phyloP scores from a whole-genome alignment of 2,888 invertebrate genomes.

The Eutolmus rufibarbis region DNA sequence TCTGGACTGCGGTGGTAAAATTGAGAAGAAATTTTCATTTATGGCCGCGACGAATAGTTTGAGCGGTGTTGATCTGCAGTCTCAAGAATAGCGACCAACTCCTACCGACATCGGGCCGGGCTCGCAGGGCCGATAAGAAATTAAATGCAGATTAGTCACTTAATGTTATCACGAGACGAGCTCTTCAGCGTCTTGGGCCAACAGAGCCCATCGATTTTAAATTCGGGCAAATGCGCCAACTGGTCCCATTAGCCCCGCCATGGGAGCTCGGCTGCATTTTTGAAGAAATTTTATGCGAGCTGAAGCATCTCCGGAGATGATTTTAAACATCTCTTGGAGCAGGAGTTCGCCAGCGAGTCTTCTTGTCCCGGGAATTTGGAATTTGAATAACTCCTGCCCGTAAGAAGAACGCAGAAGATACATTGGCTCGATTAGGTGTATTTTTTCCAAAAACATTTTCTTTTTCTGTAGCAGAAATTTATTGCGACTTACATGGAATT shows the following conservation, averaged over 20 bases:
- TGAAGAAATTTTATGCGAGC: background rate
- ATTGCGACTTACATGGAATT: constrained; percentile 9
- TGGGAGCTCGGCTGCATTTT: background rate
- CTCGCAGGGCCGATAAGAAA: background rate
- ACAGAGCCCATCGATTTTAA: background rate
- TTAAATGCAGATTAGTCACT: constrained; percentile 36
- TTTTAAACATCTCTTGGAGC: background rate
- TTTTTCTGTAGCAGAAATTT: constrained; percentile 10
- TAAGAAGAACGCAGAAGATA: background rate
- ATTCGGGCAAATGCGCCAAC: background rate
- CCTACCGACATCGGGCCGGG: background rate
- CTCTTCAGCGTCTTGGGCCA: background rate
- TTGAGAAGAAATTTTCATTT: constrained; percentile 13
- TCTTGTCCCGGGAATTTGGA: background rate
- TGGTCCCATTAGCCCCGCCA: background rate
- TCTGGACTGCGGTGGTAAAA: background rate
- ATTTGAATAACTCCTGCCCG: background rate
- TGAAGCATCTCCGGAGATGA: background rate
- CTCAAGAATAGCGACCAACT: background rate
- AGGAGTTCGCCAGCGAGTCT: background rate
- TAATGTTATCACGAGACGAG: background rate
- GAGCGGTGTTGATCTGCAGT: background rate
- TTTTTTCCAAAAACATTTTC: background rate
- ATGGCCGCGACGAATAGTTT: background rate
- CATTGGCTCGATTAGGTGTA: constrained; percentile 1